Evolutionary conservation across 1,140 invertebrate species (phyloP).

Genomic region (Caenorhabditis remanei): DNA sequence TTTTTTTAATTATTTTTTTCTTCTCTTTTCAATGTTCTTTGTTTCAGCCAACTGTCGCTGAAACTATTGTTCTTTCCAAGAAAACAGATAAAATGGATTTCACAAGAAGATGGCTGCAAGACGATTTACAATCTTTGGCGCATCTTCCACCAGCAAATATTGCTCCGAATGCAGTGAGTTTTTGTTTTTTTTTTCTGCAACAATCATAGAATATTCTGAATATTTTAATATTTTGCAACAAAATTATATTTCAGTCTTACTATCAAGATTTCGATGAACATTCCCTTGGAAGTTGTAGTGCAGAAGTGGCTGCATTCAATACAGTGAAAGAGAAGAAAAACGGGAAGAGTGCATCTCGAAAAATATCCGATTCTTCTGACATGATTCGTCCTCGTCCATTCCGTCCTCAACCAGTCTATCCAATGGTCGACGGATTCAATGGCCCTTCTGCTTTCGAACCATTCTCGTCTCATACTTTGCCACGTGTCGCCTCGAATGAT

Average conservation of each 20-base stretch:
- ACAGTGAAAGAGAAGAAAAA: constrained; percentile 60
- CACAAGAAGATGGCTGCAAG: constrained; percentile 73
- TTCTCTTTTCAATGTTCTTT: background rate
- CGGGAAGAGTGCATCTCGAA: constrained; percentile 5
- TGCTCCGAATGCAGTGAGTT: constrained; percentile 48
- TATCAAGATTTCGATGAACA: constrained; percentile 71
- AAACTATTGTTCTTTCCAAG: constrained; percentile 76
- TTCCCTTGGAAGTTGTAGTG: constrained; percentile 77
- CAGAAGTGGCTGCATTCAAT: constrained; percentile 77
- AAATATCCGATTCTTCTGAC: constrained; percentile 21
- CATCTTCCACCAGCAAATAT: constrained; percentile 58
- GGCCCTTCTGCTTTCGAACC: constrained; percentile 40
- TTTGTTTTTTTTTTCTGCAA: background rate
- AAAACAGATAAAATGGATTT: constrained; percentile 76
- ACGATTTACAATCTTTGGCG: constrained; percentile 57
- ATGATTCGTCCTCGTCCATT: constrained; percentile 73
- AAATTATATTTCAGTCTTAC: constrained; percentile 44
- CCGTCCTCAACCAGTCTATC: constrained; percentile 72
- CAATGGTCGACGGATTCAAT: constrained; percentile 57
- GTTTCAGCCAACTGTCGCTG: constrained; percentile 72
- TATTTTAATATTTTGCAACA: background rate
- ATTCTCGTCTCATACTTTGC: constrained; percentile 31
- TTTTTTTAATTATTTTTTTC: background rate
- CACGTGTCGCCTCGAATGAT: constrained; percentile 40
- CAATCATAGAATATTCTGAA: background rate